These are phyloP conservation scores for Phytoseiulus persimilis DNA, from an alignment of 2,888 invertebrate genomes.

Conservation along the genomic window DNA sequence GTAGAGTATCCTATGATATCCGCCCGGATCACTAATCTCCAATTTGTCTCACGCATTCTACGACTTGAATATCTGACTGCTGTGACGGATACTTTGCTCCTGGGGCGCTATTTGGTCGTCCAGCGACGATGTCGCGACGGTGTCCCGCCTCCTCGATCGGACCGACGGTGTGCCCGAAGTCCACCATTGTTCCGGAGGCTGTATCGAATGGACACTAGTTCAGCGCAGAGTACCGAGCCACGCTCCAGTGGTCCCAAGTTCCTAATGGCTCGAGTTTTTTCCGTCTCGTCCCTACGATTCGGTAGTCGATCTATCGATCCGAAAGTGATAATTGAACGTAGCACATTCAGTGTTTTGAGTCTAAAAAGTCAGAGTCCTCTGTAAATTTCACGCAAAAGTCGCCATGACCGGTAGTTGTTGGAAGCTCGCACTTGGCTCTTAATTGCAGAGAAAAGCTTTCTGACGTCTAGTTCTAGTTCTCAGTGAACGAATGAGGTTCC, in stretches of 20 bases:
- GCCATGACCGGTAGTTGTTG: neutral
- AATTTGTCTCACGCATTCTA: neutral
- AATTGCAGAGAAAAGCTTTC: neutral
- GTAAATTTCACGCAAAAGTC: neutral
- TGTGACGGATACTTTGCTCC: neutral
- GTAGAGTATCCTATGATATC: neutral
- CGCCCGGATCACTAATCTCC: neutral
- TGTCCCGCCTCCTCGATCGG: neutral
- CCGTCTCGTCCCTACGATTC: neutral
- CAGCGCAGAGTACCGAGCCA: no score
- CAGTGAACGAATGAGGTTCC: no score
- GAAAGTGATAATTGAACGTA: neutral
- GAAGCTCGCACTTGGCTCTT: neutral
- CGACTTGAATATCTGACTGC: neutral
- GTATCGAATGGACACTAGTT: no score
- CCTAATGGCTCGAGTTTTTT: no score
- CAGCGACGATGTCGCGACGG: neutral
- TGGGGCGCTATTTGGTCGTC: neutral
- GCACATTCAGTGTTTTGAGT: neutral
- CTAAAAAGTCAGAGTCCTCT: neutral
- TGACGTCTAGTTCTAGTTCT: neutral
- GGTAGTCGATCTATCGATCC: neutral
- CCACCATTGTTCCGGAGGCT: no score
- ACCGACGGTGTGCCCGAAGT: no score
- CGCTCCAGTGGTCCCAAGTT: no score